Evolutionary conservation across 2,888 invertebrate genomes (phyloP), one percentile per base, ranked within the genome.

Genomic region (Monopis laevigella): DNA sequence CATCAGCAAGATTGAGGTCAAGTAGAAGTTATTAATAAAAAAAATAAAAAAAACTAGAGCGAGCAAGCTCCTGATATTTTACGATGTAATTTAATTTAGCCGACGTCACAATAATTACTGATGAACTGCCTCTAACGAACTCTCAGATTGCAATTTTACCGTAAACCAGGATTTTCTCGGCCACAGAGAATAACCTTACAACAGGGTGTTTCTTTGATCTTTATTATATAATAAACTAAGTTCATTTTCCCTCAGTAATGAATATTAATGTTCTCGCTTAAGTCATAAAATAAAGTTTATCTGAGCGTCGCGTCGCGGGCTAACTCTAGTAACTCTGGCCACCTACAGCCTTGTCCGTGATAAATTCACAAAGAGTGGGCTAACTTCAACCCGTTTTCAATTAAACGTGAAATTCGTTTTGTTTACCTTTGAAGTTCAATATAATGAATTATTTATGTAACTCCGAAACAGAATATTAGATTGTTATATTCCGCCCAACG

Each of bases 221-320:
- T 68, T 72, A 74, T 70, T 73, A 66, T 65, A 66, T 66, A 72
- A 72, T 75, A 74, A 77, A 78, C 62, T 77, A 69, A 69, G 70
- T 75, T 73, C 70, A 75, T 77, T 77, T 74, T 55, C 60, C 64
- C 53, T 57, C 64, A 55, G 66, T 75, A 77, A 77, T 77, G 78
- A 75, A 77, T 77, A 77, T 75, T 75, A 78, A 78, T 75, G 75
- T 61, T 67, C 67, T 68, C 64, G 68, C 63, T 71, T 69, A 70
- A 72, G 69, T 69, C 70, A 75, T 77, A 77, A 78, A 77, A 74
- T 75, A 71, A 75, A 77, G 69, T 77, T 75, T 73, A 73, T 72
- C 72, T 60, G 64, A 62, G 62, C 65, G 68, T 65, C 60, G 70
- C 70, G 66, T 61, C 62, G 62, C 59, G 29, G 21, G 36, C n/a